phyloP scores from a whole-genome alignment of 2,888 invertebrate genomes.

The Phaonia tiefii region DNA sequence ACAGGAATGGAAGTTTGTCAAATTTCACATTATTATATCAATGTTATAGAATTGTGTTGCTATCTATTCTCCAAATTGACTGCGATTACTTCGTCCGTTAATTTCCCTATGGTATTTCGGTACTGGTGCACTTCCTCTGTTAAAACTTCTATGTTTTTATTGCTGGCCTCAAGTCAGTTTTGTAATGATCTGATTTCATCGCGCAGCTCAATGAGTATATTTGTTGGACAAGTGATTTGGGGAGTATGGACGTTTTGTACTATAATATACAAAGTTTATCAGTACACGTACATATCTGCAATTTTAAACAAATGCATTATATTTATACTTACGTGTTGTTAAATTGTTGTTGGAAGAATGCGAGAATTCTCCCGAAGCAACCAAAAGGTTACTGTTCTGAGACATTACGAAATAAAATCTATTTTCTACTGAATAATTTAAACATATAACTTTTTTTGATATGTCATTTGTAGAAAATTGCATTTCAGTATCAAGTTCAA shows the following conservation, averaged over 20 bases:
- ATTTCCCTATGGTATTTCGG: constrained; percentile 18
- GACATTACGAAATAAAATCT: no score
- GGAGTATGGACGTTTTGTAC: constrained; percentile 31
- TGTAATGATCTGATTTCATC: constrained; percentile 33
- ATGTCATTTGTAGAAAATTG: no score
- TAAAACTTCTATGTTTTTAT: background rate
- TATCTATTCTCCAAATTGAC: constrained; percentile 41
- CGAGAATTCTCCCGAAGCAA: constrained; percentile 18
- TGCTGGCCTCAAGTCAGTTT: constrained; percentile 9
- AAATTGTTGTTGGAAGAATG: constrained; percentile 42
- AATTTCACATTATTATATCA: no score
- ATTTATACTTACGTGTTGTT: constrained; percentile 47
- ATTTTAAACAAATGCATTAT: constrained; percentile 22
- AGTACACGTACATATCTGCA: background rate
- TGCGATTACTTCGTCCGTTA: constrained; percentile 41
- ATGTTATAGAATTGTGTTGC: constrained; percentile 13
- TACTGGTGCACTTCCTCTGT: constrained; percentile 1
- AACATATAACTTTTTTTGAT: no score
- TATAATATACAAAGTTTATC: constrained; percentile 6
- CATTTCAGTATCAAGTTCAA: no score
- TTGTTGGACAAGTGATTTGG: constrained; percentile 16
- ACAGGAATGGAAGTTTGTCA: no score
- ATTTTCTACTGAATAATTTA: no score
- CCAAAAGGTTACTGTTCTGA: no score
- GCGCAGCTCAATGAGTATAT: constrained; percentile 32